Conservation (phyloP, 37 sponge, comb jelly and placozoan species). For the Beroe ovata region DNA sequence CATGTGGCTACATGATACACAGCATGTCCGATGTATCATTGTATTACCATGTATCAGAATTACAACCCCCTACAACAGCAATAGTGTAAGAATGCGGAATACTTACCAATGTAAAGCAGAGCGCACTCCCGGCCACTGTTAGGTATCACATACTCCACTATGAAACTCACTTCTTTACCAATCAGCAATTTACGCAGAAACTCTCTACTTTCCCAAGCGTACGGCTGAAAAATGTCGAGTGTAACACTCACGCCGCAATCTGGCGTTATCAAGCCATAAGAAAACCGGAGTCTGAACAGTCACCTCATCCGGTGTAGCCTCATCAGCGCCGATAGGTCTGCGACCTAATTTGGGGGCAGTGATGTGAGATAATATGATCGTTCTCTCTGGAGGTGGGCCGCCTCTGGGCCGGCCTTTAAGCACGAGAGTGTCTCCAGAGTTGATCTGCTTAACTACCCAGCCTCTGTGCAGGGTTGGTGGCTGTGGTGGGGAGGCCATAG, state of each 20-base stretch:
- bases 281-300: background rate
- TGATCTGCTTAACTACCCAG: constrained; percentile 73
- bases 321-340: constrained; percentile 62
- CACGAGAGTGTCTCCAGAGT: constrained; percentile 89
- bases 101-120: constrained; percentile 64
- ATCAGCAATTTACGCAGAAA: constrained; percentile 81
- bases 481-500: background rate
- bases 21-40: too few relatives aligned
- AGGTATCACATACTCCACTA: constrained; percentile 76
- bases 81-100: too few relatives aligned
- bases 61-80: too few relatives aligned
- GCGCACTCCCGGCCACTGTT: constrained; percentile 72
- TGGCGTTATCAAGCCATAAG: background rate
- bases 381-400: constrained; percentile 92
- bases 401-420: constrained; percentile 86
- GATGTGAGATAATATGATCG: constrained; percentile 80
- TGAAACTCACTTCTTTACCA: constrained; percentile 86
- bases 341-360: constrained; percentile 85
- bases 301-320: constrained; percentile 62
- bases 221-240: too few relatives aligned
- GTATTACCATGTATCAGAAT: too few relatives aligned
- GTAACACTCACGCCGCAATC: too few relatives aligned
- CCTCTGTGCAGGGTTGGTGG: constrained; percentile 29
- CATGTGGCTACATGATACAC: too few relatives aligned
- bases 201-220: constrained; percentile 90